Conservation (phyloP, 2,113 vertebrate genomes). For the Eulacestoma nigropectus region DNA sequence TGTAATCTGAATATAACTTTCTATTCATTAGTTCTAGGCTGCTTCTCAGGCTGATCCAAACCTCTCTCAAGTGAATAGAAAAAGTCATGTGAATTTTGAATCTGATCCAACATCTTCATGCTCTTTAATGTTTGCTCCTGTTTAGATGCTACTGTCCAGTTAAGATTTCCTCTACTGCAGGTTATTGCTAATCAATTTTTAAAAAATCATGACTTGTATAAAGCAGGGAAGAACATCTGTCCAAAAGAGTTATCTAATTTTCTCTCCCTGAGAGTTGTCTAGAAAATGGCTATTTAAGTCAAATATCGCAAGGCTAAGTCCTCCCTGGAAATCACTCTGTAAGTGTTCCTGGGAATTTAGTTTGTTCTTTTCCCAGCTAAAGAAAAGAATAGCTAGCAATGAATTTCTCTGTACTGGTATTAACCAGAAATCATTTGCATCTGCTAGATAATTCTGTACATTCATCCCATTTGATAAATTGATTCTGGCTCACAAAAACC, state of each 20-base stretch:
- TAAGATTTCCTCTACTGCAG: neutral
- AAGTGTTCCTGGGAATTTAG: neutral
- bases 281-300: neutral
- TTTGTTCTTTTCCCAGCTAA: neutral
- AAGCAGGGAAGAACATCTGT: neutral
- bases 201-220: neutral
- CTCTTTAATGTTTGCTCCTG: neutral
- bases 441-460: neutral
- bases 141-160: neutral
- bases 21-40: neutral
- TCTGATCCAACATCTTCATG: neutral
- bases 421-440: constrained; percentile 4
- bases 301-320: neutral
- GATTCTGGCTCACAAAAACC: neutral
- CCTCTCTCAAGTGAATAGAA: neutral
- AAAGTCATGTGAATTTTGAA: neutral
- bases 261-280: neutral
- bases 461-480: neutral
- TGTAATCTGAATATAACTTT: neutral
- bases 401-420: neutral
- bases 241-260: neutral
- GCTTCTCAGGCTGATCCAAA: neutral
- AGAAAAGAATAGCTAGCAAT: neutral
- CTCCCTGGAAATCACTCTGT: neutral
- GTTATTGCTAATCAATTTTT: neutral